A percentile compares a stretch with the other conserved stretches of the same genome.
phyloP scores from a whole-genome alignment of 2,797 vertebrate genomes.

The Lepilemur septentrionalis region DNA sequence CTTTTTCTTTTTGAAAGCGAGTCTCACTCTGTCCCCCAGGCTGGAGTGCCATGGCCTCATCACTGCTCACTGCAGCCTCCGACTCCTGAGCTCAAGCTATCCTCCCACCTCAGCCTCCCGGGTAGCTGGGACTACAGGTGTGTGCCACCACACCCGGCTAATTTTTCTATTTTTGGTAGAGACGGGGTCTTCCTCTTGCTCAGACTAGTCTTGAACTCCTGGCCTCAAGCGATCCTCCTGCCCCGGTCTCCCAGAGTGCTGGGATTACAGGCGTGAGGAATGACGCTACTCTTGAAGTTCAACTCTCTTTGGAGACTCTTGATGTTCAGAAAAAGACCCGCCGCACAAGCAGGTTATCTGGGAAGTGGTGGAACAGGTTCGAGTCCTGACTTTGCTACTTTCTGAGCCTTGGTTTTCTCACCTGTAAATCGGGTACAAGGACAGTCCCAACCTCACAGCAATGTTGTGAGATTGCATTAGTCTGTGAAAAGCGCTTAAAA shows the following conservation, averaged over 20 bases:
- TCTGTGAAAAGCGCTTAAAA: neutral
- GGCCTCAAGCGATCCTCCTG: neutral
- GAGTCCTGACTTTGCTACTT: neutral
- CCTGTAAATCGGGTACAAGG: rapidly evolving
- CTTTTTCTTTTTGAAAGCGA: neutral
- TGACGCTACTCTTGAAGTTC: neutral
- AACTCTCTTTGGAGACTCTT: neutral
- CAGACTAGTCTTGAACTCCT: neutral
- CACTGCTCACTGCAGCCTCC: neutral
- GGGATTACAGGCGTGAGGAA: neutral
- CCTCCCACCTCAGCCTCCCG: neutral
- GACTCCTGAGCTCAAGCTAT: neutral
- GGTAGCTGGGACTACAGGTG: neutral
- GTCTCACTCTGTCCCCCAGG: neutral
- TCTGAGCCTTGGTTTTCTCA: neutral
- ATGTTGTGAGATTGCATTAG: neutral
- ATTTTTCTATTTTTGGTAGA: neutral
- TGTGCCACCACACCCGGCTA: neutral
- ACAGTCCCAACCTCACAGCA: neutral
- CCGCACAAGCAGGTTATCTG: neutral
- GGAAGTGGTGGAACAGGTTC: neutral
- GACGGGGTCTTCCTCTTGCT: neutral
- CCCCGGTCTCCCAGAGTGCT: neutral
- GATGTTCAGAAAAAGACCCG: neutral
- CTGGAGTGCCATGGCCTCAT: neutral